A percentile compares a stretch with the other conserved stretches of the same genome.
These are phyloP conservation scores for Micrasema longulum DNA, from an alignment of 1,140 invertebrate species.

Conservation along the genomic window DNA sequence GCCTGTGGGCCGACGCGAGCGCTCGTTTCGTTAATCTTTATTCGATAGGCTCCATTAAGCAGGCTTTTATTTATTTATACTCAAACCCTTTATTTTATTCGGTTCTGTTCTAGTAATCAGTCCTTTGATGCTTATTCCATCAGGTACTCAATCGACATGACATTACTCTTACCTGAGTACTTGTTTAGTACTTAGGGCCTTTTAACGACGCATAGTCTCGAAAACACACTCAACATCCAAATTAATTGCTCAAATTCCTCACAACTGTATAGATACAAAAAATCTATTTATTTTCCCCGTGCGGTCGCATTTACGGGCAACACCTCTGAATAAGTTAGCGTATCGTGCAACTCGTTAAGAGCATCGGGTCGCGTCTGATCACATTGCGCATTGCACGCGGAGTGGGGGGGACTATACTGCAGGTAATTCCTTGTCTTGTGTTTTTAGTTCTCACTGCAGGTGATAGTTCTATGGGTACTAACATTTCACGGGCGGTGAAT, in stretches of 20 bases:
- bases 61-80: not conserved
- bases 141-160: no score
- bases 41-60: conserved; percentile 17
- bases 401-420: not conserved
- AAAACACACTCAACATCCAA: no score
- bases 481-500: conserved; percentile 10
- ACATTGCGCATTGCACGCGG: not conserved
- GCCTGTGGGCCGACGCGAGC: conserved; percentile 5
- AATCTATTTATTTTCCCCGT: not conserved
- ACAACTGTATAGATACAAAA: no score
- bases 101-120: no score
- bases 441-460: not conserved
- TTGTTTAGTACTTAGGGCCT: no score
- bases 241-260: no score
- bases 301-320: not conserved
- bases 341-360: not conserved
- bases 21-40: conserved; percentile 14
- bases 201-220: no score
- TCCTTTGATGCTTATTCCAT: no score
- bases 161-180: no score
- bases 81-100: no score
- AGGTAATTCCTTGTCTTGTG: not conserved
- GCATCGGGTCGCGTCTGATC: conserved; percentile 21
- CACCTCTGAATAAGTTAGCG: not conserved
- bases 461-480: not conserved